Base-by-base conservation (phyloP, 92 coral and sea anemone species). In the Heliopora coerulea region DNA sequence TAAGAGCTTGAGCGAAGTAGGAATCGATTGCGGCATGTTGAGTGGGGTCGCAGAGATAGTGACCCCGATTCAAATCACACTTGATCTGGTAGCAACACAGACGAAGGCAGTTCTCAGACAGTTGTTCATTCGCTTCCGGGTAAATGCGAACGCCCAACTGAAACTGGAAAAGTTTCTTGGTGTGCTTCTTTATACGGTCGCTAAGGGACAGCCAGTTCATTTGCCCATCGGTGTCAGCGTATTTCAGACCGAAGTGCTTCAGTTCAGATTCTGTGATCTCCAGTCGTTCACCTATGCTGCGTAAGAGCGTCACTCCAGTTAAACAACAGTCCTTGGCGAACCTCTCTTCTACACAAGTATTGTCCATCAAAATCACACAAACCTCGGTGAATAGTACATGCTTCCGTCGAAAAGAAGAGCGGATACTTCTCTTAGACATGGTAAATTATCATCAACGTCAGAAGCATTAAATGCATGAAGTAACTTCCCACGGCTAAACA, bases 11-110 rank as follows among this genome's bases (percentile, higher is more conserved):
- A 17, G 87, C 96, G 63, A 83, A 93, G 79, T 85, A 90, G 44
- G 95, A 88, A 56, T 93, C 98, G 37, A 93, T 81, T 14, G 83
- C 23, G 1, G 96, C 98, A 40, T 93, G 96, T 58, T 87, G 80
- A 8, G 74, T 49, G 0, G 87, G 50, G 5, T 89, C 82, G 37
- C 92, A 78, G 11, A 79, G 65, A 27, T 90, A 54, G 29, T 87
- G 85, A 17, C 98, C 98, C 17, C 92, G 85, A 73, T 80, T 84
- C 18, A 93, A 62, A 52, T 87, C 83, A 59, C 79, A 74, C 78
- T 90, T 93, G 27, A 93, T 56, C 75, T 93, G 98, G 41, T 85
- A 73, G 54, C 89, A 80, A 57, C 88, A 33, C 59, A 66, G 77
- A 29, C 80, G 83, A 19, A 83, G 91, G 23, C 91, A 82, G 54